phyloP scores from a whole-genome alignment of 2,797 vertebrate genomes.

The Centropyge bicolor region DNA sequence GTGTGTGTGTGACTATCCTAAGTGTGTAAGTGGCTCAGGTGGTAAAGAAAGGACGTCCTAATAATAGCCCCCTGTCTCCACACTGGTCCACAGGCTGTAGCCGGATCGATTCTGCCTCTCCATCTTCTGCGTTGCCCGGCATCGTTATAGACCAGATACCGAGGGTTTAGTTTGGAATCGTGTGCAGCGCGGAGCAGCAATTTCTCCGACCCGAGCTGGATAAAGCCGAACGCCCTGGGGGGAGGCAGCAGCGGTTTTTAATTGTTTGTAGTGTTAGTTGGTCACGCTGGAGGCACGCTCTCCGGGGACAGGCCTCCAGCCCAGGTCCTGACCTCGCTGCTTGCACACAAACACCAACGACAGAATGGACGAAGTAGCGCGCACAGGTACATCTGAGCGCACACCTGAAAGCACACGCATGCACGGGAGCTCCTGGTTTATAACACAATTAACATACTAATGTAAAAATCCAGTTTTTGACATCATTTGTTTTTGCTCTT shows the following conservation, averaged over 20 bases:
- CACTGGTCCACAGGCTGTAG: conserved; percentile 81
- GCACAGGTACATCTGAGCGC: conserved; percentile 49
- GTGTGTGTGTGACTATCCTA: conserved; percentile 64
- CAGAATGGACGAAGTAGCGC: conserved; percentile 44
- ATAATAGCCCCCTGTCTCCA: conserved; percentile 81
- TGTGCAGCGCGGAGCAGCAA: conserved; percentile 59
- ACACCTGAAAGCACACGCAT: conserved; percentile 35
- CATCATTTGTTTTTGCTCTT: not conserved
- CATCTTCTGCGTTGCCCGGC: conserved; percentile 64
- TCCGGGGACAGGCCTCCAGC: conserved; percentile 71
- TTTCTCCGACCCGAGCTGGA: conserved; percentile 68
- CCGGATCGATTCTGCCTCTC: conserved; percentile 77
- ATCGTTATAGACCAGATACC: conserved; percentile 75
- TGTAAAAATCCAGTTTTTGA: too few relatives aligned
- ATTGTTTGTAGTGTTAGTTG: conserved; percentile 83
- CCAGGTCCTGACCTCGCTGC: conserved; percentile 74
- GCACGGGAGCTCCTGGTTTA: not conserved
- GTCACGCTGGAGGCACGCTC: conserved; percentile 76
- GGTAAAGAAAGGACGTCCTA: conserved; percentile 82
- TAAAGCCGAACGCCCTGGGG: conserved; percentile 60
- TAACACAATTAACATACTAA: too few relatives aligned
- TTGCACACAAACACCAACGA: conserved; percentile 70
- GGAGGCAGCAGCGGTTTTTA: conserved; percentile 69
- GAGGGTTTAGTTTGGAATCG: conserved; percentile 65
- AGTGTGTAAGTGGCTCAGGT: conserved; percentile 82